Conservation (phyloP, 2,797 vertebrate genomes). For the Chaetodon trifasciatus region DNA sequence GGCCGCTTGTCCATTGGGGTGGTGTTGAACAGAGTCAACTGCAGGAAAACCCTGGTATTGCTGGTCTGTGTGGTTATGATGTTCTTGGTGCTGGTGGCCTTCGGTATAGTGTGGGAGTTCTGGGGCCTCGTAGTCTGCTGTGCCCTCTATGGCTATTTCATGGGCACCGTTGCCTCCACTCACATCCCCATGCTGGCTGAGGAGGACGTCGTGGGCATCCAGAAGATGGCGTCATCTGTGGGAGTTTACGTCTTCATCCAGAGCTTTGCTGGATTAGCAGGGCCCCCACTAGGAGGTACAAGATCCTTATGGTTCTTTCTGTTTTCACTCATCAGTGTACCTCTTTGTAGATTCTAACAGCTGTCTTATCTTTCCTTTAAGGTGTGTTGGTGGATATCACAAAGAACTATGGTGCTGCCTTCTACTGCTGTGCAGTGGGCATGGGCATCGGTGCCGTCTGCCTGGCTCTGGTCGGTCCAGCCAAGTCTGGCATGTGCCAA, state of each 20-base stretch:
- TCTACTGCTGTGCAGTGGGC: constrained; percentile 93
- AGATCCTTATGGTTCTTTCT: not conserved
- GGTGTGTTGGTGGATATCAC: constrained; percentile 93
- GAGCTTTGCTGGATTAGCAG: constrained; percentile 93
- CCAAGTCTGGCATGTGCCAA: constrained; percentile 73
- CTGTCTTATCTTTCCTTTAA: constrained; percentile 58
- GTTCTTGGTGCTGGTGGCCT: constrained; percentile 89
- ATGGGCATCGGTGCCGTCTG: constrained; percentile 89
- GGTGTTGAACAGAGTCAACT: constrained; percentile 85
- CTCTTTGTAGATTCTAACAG: constrained; percentile 15
- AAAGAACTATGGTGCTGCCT: constrained; percentile 92
- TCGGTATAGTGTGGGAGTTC: constrained; percentile 89
- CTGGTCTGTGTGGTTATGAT: constrained; percentile 89
- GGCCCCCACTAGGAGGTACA: constrained; percentile 95
- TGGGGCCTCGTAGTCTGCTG: constrained; percentile 93
- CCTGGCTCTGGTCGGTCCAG: constrained; percentile 90
- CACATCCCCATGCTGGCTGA: constrained; percentile 97
- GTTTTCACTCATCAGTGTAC: not conserved
- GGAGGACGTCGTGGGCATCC: constrained; percentile 92
- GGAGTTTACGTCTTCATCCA: constrained; percentile 95
- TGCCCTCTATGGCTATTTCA: constrained; percentile 90
- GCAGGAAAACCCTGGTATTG: constrained; percentile 91
- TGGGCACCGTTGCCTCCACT: constrained; percentile 91
- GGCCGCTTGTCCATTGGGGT: constrained; percentile 91
- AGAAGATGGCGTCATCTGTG: constrained; percentile 92